These are phyloP conservation scores for Dorcus hopei DNA, from an alignment of 2,888 invertebrate genomes.

Conservation along the genomic window DNA sequence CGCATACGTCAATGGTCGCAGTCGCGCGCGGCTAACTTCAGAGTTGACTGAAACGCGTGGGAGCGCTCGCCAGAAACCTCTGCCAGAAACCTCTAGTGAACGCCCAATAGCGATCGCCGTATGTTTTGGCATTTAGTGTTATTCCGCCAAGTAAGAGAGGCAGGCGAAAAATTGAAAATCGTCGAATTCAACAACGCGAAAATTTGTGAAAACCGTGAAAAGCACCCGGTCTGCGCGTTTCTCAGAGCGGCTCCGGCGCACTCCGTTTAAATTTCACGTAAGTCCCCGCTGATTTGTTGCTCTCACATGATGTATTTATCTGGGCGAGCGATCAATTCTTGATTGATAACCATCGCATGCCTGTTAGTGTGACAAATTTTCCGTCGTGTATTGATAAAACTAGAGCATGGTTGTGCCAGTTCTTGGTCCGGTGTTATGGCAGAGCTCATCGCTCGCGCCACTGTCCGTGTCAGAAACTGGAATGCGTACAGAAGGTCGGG, in stretches of 20 bases:
- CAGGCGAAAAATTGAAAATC: slow-evolving; percentile 47
- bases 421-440: slow-evolving; percentile 37
- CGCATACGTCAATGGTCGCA: slow-evolving; percentile 14
- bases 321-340: slow-evolving; percentile 35
- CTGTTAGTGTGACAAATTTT: slow-evolving; percentile 15
- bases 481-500: slow-evolving; percentile 8
- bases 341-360: slow-evolving; percentile 37
- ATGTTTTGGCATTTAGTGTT: slow-evolving; percentile 39
- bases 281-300: slow-evolving; percentile 33
- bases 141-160: slow-evolving; percentile 34
- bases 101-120: slow-evolving; percentile 35
- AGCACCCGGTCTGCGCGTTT: slow-evolving; percentile 21
- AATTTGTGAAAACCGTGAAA: slow-evolving; percentile 37
- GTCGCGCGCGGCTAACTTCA: slow-evolving; percentile 11
- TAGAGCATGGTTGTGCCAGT: slow-evolving; percentile 44
- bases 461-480: slow-evolving; percentile 41
- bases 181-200: slow-evolving; percentile 42
- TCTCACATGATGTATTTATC: not conserved
- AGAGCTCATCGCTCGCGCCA: slow-evolving; percentile 46
- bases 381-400: slow-evolving; percentile 45
- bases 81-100: slow-evolving; percentile 47
- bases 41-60: slow-evolving; percentile 14
- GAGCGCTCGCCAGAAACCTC: slow-evolving; percentile 45
- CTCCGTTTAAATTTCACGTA: slow-evolving; percentile 47
- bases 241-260: slow-evolving; percentile 27